Base-by-base conservation (phyloP, 2,888 invertebrate species). In the Meandrusa payeni region DNA sequence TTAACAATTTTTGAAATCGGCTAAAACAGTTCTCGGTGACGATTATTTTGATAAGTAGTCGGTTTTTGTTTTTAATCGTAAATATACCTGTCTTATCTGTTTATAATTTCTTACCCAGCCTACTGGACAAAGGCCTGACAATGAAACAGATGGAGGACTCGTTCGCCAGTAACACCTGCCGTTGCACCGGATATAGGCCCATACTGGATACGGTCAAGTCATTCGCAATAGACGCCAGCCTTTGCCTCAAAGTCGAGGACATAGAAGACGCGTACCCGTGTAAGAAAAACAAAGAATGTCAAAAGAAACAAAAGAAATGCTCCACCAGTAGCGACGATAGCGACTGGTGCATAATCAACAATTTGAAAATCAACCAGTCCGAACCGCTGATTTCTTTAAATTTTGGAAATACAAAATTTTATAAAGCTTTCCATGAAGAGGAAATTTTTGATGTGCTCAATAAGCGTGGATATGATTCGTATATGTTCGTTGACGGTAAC, bases 161-260 rank as follows among this genome's bases (percentile, higher is more conserved):
- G 0, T 93, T 94, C 51, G 94, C 93, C 13, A 91, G 93, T 45
- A 94, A 94, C 59, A 92, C 95, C 2, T 95, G 95, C 51, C 89
- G 95, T 4, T 95, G 95, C 60, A 95, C 95, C 0, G 95, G 95
- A 0, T 95, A 93, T 64, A 83, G 94, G 0, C 91, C 94, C 0
- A 95, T 95, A 46, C 63, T 94, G 46, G 94, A 95, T 61, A 90
- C 93, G 1, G 92, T 94, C 72, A 94, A 94, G 64, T 91, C 93
- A 0, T 91, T 93, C 51, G 93, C 92, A 0, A 69, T 66, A 0
- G 92, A 93, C 59, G 90, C 90, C 3, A 76, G 88, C 3, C 68
- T 91, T 4, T 73, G 73, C 1, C 73, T 89, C 11, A 63, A 51
- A 49, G 80, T 91, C 19, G 68, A 64, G 0, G 92, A 86, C n/a